Percentiles rank a stretch among this genome's conserved stretches.
Evolutionary conservation across 2,113 vertebrate species (phyloP).

Genomic region (Aphelocoma coerulescens): DNA sequence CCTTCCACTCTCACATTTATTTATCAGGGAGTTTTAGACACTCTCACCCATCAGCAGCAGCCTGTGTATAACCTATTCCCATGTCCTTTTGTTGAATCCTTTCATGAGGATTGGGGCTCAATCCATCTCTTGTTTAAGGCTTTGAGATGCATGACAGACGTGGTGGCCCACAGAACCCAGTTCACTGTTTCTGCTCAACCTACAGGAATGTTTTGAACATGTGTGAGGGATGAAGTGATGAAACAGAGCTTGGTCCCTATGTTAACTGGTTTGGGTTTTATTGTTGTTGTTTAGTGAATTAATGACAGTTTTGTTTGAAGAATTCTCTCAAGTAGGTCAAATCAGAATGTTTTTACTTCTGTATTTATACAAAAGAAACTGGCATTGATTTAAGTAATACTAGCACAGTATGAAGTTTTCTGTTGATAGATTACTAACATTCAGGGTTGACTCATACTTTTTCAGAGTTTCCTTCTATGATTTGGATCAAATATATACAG

Average conservation of each 20-base stretch:
- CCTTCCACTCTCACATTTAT: background rate
- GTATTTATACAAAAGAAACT: background rate
- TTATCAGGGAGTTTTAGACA: background rate
- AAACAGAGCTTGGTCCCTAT: background rate
- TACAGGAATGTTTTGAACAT: background rate
- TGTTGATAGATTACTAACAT: background rate
- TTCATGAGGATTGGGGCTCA: background rate
- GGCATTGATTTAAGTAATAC: background rate
- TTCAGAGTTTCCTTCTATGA: background rate
- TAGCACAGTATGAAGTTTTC: background rate
- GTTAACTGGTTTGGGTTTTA: background rate
- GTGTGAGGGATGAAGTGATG: background rate
- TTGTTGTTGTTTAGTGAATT: background rate
- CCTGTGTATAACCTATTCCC: background rate
- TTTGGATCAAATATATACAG: background rate
- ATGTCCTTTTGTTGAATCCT: background rate
- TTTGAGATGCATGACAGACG: background rate
- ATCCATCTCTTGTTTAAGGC: background rate
- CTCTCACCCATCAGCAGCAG: background rate
- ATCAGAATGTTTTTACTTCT: background rate
- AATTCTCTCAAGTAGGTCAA: background rate
- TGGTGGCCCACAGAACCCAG: background rate
- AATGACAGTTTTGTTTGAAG: background rate
- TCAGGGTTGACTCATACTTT: background rate
- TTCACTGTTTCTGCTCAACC: background rate